phyloP scores from a whole-genome alignment of 2,797 vertebrate species.

The Orestias chungarensis region DNA sequence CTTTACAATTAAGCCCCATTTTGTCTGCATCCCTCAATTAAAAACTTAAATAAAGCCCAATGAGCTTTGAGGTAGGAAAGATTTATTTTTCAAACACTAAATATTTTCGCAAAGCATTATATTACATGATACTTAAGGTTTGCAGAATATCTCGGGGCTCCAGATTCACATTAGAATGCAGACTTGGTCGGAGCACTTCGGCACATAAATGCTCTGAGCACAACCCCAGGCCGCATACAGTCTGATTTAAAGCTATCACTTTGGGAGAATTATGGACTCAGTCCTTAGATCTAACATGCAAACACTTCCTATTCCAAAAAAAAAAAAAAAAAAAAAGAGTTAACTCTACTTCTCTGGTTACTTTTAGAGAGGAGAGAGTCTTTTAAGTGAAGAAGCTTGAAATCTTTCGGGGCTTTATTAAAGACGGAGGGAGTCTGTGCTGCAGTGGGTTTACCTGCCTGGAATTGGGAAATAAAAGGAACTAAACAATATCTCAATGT shows the following conservation, averaged over 20 bases:
- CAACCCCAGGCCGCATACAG: conserved; percentile 52
- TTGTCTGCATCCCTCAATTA: not conserved
- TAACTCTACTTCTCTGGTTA: conserved; percentile 54
- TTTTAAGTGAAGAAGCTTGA: conserved; percentile 44
- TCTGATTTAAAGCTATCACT: conserved; percentile 56
- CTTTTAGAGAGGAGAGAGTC: conserved; percentile 48
- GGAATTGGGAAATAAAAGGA: conserved; percentile 59
- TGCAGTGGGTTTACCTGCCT: conserved; percentile 49
- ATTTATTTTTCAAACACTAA: not conserved
- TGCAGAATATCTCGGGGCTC: conserved; percentile 65
- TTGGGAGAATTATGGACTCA: conserved; percentile 47
- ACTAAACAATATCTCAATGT: conserved; percentile 50
- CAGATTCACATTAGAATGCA: conserved; percentile 64
- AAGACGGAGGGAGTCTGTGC: conserved; percentile 13
- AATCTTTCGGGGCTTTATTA: conserved; percentile 48
- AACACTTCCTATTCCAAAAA: conserved; percentile 53
- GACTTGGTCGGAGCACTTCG: conserved; percentile 59
- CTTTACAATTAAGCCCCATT: not conserved
- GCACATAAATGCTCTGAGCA: conserved; percentile 63
- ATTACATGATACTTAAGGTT: conserved; percentile 46
- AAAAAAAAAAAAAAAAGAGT: conserved; percentile 51
- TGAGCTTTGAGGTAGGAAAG: not conserved
- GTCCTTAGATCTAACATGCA: conserved; percentile 54
- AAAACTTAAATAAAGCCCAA: not conserved
- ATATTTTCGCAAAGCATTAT: not conserved